These are phyloP conservation scores for Tanytarsus gracilentus DNA, from an alignment of 2,888 invertebrate species.

Conservation along the genomic window DNA sequence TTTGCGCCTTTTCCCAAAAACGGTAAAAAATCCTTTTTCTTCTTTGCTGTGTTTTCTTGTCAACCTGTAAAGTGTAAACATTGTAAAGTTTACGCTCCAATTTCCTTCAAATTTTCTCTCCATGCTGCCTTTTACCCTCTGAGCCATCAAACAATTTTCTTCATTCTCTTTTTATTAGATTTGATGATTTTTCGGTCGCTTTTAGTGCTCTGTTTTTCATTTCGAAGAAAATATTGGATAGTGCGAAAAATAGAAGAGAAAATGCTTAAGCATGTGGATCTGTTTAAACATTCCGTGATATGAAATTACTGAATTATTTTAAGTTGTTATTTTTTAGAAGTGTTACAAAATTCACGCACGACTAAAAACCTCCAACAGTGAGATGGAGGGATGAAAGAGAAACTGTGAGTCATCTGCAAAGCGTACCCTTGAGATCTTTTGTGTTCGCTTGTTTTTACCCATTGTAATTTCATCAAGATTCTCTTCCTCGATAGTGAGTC, in stretches of 20 bases:
- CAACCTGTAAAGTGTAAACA: not conserved
- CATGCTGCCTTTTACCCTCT: conserved; percentile 1
- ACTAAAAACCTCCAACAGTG: too few species aligned
- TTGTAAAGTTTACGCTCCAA: conserved; percentile 8
- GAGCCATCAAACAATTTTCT: conserved; percentile 15
- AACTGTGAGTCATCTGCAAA: not conserved
- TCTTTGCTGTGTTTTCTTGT: not conserved
- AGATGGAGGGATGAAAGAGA: too few species aligned
- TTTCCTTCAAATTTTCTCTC: not conserved
- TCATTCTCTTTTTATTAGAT: not conserved
- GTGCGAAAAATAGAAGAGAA: too few species aligned
- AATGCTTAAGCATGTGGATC: too few species aligned
- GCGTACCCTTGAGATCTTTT: conserved; percentile 4
- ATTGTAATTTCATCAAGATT: conserved; percentile 7
- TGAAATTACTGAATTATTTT: too few species aligned
- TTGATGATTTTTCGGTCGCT: not conserved
- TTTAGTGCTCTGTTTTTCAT: too few species aligned
- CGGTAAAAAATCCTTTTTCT: not conserved
- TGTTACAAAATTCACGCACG: too few species aligned
- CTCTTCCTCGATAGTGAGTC: not conserved
- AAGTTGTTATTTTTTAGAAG: too few species aligned
- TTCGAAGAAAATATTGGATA: too few species aligned
- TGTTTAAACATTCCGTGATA: too few species aligned
- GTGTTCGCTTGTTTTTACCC: too few species aligned
- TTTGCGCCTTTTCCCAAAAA: not conserved